A percentile compares a stretch with the other conserved stretches of the same genome.
These are phyloP conservation scores for Diaphora mendica DNA, from an alignment of 2,888 invertebrate species.

Conservation along the genomic window DNA sequence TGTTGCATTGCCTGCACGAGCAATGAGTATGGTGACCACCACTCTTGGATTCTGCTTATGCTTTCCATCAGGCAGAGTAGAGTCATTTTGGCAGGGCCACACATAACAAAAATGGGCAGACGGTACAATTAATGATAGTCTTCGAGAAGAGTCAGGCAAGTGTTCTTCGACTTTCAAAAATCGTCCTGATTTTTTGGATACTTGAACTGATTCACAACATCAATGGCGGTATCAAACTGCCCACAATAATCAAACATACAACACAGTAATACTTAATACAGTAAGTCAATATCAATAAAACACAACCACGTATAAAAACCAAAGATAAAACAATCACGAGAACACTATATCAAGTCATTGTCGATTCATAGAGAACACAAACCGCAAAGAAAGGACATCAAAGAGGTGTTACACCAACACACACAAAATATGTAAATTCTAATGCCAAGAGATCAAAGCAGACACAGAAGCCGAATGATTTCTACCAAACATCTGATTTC, in stretches of 20 bases:
- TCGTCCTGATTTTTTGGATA: too few species aligned
- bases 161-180: too few species aligned
- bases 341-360: slow-evolving; percentile 53
- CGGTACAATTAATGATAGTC: background rate
- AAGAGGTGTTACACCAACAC: slow-evolving; percentile 69
- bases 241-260: background rate
- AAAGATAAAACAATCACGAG: slow-evolving; percentile 48
- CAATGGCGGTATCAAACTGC: too few species aligned
- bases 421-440: slow-evolving; percentile 83
- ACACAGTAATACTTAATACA: too few species aligned
- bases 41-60: too few species aligned
- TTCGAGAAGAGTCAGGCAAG: too few species aligned
- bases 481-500: slow-evolving; percentile 57
- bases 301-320: slow-evolving; percentile 26
- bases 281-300: background rate
- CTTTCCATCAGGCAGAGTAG: too few species aligned
- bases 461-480: slow-evolving; percentile 61
- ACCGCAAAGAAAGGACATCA: slow-evolving; percentile 77
- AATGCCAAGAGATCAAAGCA: slow-evolving; percentile 81
- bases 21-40: too few species aligned
- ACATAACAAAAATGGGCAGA: too few species aligned
- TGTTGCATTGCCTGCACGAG: too few species aligned
- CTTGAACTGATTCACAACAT: too few species aligned
- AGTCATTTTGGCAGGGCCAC: too few species aligned
- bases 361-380: slow-evolving; percentile 61